Evolutionary conservation across 92 coral and sea anemone genomes (phyloP).

Genomic region (Siderastrea siderea): DNA sequence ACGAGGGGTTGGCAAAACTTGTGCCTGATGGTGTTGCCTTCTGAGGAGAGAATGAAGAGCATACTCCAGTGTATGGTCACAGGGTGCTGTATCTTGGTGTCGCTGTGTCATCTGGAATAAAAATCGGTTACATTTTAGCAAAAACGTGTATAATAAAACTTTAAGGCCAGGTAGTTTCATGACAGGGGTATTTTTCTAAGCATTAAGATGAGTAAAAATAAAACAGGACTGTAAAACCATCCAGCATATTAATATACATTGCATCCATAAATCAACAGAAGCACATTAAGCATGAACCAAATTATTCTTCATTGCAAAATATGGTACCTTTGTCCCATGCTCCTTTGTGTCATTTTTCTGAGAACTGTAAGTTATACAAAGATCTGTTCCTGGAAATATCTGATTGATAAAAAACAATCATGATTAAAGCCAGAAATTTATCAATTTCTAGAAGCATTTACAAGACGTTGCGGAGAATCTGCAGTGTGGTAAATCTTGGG

Average conservation of each 20-base stretch:
- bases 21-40: constrained; percentile 79
- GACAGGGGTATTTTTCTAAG: no score
- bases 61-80: constrained; percentile 71
- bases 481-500: no score
- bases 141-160: no score
- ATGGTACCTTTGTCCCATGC: constrained; percentile 5
- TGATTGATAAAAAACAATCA: not conserved
- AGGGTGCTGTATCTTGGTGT: constrained; percentile 10
- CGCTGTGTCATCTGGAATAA: not conserved
- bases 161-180: no score
- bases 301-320: not conserved
- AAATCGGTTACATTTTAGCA: not conserved
- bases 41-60: constrained; percentile 88
- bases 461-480: not conserved
- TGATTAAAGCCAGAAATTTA: not conserved
- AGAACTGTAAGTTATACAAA: constrained; percentile 84
- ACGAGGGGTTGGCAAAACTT: constrained; percentile 77
- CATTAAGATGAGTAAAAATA: not conserved
- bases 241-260: no score
- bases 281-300: not conserved
- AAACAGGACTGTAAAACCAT: not conserved
- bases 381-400: constrained; percentile 94
- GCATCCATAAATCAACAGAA: no score
- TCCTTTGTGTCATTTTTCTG: constrained; percentile 42
- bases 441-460: not conserved